Evolutionary conservation across 2,888 invertebrate genomes (phyloP), one percentile per base, ranked within the genome.

Genomic region (Cephus nigrinus): DNA sequence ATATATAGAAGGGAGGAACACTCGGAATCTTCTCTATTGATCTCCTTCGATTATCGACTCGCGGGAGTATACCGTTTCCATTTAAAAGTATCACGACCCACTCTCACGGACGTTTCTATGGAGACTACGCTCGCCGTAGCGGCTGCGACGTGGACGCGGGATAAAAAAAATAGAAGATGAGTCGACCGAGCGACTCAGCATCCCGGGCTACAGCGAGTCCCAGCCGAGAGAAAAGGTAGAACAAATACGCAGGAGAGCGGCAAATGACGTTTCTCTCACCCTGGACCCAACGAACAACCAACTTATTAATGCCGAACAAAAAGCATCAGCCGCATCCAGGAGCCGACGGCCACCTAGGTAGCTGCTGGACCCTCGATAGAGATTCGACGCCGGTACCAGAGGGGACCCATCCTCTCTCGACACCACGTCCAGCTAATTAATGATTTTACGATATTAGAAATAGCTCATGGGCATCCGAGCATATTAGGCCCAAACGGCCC

Each of bases 401-500:
- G 32, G 30, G 82, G 81, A 81, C 82, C 82, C 82, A 82, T 82
- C 82, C 84, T 15, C 40, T 40, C 40, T 81, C 82, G 83, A 84
- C 82, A 84, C 85, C 83, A 84, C 81, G 84, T 85, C 86, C 83
- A 80, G 85, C 85, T 89, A 89, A 88, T 89, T 89, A 89, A 88
- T 88, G 87, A 88, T 88, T 88, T 88, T 88, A 88, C 84, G 89
- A 88, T 88, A 87, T 87, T 88, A 86, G 86, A 88, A 87, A 88
- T 86, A 86, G 84, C 84, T 84, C 84, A 84, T 82, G 84, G 81
- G 81, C 84, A 81, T 68, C 82, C 82, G 82, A 82, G 82, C 85
- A 80, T 82, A 84, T 83, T 85, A 80, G 79, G 75, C 31, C 69
- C 31, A 30, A 69, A 69, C 31, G 30, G 69, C 69, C 69, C 69